phyloP scores from a whole-genome alignment of 2,113 vertebrate genomes.

The Pygoscelis antarcticus region DNA sequence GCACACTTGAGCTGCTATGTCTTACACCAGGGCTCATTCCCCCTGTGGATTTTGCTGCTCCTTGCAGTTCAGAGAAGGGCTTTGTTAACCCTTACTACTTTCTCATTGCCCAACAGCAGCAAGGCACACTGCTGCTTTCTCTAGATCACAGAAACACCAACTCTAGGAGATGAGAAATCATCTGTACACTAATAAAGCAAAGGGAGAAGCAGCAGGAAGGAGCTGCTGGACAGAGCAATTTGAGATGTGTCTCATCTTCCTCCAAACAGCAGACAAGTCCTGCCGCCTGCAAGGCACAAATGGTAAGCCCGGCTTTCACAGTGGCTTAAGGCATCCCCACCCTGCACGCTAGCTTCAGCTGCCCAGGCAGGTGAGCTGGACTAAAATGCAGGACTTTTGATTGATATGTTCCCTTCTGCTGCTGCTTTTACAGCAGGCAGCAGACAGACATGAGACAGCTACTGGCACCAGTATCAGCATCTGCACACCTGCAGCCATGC shows the following conservation, averaged over 20 bases:
- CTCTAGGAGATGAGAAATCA: neutral
- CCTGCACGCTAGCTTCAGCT: neutral
- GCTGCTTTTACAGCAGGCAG: neutral
- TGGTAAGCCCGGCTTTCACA: neutral
- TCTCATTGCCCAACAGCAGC: neutral
- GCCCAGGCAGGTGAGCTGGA: neutral
- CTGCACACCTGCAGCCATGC: neutral
- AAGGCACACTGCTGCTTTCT: neutral
- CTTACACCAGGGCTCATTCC: neutral
- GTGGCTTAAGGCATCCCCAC: neutral
- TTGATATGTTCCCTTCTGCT: neutral
- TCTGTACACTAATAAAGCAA: neutral
- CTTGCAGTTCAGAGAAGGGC: neutral
- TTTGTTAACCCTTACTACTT: neutral
- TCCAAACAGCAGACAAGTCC: neutral
- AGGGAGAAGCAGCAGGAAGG: neutral
- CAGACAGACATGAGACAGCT: neutral
- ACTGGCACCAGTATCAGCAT: neutral
- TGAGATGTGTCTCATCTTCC: neutral
- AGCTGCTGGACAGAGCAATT: neutral
- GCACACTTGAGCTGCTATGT: neutral
- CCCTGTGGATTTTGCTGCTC: neutral
- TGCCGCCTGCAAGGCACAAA: neutral
- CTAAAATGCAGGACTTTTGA: neutral
- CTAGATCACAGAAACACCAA: rapidly evolving